Evolutionary conservation across 1,140 invertebrate species (phyloP), one percentile per base, ranked within the genome.

Genomic region (Thaumetopoea pityocampa): DNA sequence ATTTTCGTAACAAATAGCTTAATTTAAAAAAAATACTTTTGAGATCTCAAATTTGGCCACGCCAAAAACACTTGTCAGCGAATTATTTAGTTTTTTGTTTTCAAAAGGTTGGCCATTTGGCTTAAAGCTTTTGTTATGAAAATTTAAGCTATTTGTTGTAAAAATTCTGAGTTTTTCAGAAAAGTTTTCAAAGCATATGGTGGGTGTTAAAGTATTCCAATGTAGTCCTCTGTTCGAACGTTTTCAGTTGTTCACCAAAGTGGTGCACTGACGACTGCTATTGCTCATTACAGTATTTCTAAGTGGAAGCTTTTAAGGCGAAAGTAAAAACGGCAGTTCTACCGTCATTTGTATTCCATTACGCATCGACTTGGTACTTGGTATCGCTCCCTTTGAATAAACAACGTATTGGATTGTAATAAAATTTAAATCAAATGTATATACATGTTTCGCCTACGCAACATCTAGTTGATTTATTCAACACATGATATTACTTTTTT

Each of bases 281-380:
- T 7, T 4, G 7, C 7, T 19, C 30, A 20, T 9, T 20, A 17
- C 28, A 26, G 14, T 22, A 19, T 8, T 41, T 40, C 16, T 32
- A 41, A 41, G 37, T 41, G 15, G 18, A 17, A 35, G 30, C 30
- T 33, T 33, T 7, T 11, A 12, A 17, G 5, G 33, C 28, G 37
- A 41, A 41, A 41, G 37, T 41, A 41, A 41, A 41, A 41, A 28
- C 27, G 22, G 28, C 15, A 7, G 28, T 28, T 38, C 14, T 7
- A 9, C 8, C 4, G 18, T 3, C 18, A 15, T 32, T 24, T 41
- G n/a, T 20, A 32, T 32, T 41, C 32, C 28, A 23, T 41, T 41
- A 11, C 11, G 17, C 5, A n/a, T 8, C 12, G 5, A 11, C 18
- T 10, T 12, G 7, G 23, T 14, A 22, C 18, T 24, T 9, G 15